A percentile compares a stretch with the other conserved stretches of the same genome.
These are phyloP conservation scores for Felis chaus DNA, from an alignment of 2,113 vertebrate species.

Conservation along the genomic window DNA sequence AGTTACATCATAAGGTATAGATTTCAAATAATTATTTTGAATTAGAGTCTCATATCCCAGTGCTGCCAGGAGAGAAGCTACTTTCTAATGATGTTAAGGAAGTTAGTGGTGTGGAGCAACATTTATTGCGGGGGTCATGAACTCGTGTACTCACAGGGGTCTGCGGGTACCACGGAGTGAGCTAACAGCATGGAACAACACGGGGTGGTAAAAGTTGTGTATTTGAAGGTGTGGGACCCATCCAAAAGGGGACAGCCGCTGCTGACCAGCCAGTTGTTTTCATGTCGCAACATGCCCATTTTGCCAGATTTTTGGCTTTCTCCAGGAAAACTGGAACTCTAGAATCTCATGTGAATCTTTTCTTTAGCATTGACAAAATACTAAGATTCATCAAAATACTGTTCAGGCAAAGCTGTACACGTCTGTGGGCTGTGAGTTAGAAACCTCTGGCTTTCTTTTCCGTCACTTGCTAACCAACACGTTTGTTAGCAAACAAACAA, in stretches of 20 bases:
- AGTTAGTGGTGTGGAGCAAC: neutral
- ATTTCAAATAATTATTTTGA: slow-evolving; percentile 56
- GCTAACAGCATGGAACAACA: neutral
- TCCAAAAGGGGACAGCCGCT: neutral
- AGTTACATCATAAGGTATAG: slow-evolving; percentile 38
- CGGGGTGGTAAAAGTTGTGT: neutral
- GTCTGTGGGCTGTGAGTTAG: neutral
- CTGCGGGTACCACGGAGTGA: neutral
- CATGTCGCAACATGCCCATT: neutral
- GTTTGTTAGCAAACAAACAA: neutral
- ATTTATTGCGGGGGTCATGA: neutral
- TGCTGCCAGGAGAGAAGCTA: neutral
- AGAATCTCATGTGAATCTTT: neutral
- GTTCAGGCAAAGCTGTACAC: neutral
- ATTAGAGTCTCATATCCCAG: neutral
- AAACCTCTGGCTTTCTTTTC: neutral
- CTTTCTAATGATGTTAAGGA: slow-evolving; percentile 52
- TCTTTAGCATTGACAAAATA: neutral
- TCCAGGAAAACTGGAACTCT: neutral
- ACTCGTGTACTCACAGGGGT: neutral
- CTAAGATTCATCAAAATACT: neutral
- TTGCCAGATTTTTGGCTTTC: neutral
- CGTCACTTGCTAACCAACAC: neutral
- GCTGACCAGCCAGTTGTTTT: neutral
- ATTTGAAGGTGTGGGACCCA: neutral